Evolutionary conservation across 2,888 invertebrate genomes (phyloP).

Genomic region (Ashinkailepas kermadecensis): DNA sequence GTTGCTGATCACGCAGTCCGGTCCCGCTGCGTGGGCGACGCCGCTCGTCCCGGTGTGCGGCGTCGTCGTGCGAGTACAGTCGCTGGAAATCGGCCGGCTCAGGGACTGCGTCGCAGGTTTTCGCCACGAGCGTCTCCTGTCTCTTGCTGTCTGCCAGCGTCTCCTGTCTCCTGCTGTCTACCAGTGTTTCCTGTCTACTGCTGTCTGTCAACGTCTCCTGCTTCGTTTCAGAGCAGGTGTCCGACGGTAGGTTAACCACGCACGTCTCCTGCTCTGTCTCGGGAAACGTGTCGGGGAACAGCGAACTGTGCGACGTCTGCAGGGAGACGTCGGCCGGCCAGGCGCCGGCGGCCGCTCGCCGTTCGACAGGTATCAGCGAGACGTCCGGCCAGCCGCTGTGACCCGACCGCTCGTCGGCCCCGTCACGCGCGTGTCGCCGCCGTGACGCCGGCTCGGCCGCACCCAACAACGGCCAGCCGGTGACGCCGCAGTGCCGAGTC

Average conservation of each 20-base stretch:
- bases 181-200: too few relatives aligned
- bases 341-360: neutral
- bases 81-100: neutral
- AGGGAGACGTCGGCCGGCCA: neutral
- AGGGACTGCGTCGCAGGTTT: neutral
- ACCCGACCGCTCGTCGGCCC: neutral
- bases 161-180: too few relatives aligned
- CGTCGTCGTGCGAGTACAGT: neutral
- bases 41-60: neutral
- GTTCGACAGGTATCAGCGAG: neutral
- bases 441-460: neutral
- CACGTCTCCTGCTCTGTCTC: neutral
- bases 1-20: neutral
- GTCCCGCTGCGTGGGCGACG: neutral
- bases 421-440: neutral
- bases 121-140: too few relatives aligned
- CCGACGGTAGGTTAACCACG: too few relatives aligned
- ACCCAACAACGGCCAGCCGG: too few relatives aligned
- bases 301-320: neutral
- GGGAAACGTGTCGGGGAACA: neutral
- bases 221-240: too few relatives aligned
- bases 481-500: too few relatives aligned
- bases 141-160: too few relatives aligned
- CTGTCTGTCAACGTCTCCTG: too few relatives aligned
- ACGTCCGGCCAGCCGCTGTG: neutral